phyloP scores from a whole-genome alignment of 2,888 invertebrate species.

The Hymenopus coronatus region DNA sequence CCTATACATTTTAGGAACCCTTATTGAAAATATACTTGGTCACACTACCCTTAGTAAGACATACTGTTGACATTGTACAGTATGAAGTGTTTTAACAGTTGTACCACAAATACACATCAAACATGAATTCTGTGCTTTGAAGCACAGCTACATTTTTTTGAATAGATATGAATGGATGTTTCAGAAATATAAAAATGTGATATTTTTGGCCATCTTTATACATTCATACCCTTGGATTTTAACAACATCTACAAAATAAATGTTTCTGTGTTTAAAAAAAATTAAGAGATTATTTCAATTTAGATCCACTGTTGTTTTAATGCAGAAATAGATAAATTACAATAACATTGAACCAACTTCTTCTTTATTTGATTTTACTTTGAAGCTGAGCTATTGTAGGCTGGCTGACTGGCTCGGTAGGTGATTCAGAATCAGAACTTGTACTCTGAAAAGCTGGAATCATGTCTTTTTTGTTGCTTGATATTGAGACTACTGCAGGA shows the following conservation, averaged over 20 bases:
- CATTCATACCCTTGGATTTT: background rate
- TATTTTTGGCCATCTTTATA: background rate
- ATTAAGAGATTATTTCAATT: background rate
- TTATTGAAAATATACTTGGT: background rate
- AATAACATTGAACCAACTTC: background rate
- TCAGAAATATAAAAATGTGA: background rate
- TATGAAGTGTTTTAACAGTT: background rate
- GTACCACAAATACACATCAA: background rate
- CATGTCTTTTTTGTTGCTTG: background rate
- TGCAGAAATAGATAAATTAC: background rate
- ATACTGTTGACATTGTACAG: background rate
- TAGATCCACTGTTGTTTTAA: background rate
- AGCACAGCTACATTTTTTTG: background rate
- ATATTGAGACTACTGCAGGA: background rate
- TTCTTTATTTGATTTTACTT: background rate
- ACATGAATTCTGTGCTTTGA: background rate
- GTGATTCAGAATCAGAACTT: constrained; percentile 55
- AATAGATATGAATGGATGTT: background rate
- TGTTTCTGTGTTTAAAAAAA: background rate
- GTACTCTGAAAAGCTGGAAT: constrained; percentile 36
- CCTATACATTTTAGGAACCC: background rate
- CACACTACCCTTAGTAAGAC: background rate
- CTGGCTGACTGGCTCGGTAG: constrained; percentile 48
- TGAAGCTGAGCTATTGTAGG: constrained; percentile 13
- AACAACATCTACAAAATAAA: background rate